Percentiles rank a stretch among this genome's conserved stretches.
phyloP scores from a whole-genome alignment of 2,113 vertebrate species.

The Hoplias malabaricus region DNA sequence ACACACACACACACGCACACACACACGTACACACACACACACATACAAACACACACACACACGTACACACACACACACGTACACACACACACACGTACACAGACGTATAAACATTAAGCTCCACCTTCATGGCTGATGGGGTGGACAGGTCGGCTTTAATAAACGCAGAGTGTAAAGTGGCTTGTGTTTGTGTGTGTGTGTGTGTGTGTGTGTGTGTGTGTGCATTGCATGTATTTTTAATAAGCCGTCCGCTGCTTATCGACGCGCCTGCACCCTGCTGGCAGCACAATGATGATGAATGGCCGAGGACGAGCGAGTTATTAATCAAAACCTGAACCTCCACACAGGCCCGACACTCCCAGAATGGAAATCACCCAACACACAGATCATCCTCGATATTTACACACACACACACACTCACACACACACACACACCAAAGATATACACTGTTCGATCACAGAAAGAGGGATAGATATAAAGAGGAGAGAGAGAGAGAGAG shows the following conservation, averaged over 20 bases:
- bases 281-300: conserved; percentile 64
- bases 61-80: conserved; percentile 3
- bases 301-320: conserved; percentile 55
- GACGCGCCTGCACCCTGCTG: conserved; percentile 28
- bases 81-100: conserved; percentile 24
- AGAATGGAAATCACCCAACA: conserved; percentile 57
- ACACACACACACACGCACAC: conserved; percentile 32
- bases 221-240: conserved; percentile 44
- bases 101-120: conserved; percentile 5
- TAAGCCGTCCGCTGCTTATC: conserved; percentile 39
- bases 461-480: background rate
- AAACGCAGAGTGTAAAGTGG: background rate
- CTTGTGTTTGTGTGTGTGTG: conserved; percentile 12
- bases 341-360: conserved; percentile 57
- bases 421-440: too few relatives aligned
- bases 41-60: too few relatives aligned
- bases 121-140: conserved; percentile 1
- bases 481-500: background rate
- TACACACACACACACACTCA: background rate
- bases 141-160: conserved; percentile 18
- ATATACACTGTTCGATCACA: too few relatives aligned
- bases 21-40: background rate
- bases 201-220: conserved; percentile 22
- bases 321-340: conserved; percentile 62
- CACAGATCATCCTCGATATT: background rate